phyloP scores from a whole-genome alignment of 2,797 vertebrate species.

The Pangasius larnaudii region DNA sequence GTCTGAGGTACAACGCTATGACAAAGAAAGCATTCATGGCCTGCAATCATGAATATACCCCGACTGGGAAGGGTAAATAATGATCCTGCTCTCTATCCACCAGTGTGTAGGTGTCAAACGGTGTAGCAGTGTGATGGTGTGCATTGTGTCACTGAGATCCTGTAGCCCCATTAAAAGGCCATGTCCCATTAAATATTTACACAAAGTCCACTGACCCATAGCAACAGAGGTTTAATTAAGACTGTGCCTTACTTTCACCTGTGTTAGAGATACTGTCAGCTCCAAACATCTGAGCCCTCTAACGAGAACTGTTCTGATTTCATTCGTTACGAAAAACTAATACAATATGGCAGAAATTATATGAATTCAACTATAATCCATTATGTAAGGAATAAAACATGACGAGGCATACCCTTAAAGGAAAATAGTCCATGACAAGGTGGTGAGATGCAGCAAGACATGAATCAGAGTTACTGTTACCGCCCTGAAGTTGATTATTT shows the following conservation, averaged over 20 bases:
- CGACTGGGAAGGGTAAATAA: neutral
- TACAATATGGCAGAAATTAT: neutral
- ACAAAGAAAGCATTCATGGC: neutral
- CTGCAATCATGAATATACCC: neutral
- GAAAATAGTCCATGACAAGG: neutral
- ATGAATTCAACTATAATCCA: neutral
- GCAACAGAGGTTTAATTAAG: constrained; percentile 7
- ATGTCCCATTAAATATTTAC: constrained; percentile 32
- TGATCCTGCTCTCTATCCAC: neutral
- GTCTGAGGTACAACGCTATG: neutral
- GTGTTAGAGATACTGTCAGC: neutral
- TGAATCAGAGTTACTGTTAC: neutral
- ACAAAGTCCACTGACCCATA: constrained; percentile 33
- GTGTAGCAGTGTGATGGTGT: neutral
- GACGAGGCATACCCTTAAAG: neutral
- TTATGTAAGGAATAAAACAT: neutral
- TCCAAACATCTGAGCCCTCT: neutral
- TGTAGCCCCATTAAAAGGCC: neutral
- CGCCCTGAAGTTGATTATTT: neutral
- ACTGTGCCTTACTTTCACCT: neutral
- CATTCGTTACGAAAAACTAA: neutral
- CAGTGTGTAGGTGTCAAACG: neutral
- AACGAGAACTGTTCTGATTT: neutral
- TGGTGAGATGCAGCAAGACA: neutral
- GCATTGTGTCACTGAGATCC: neutral